Percentiles rank a stretch among this genome's conserved stretches.
Evolutionary conservation across 2,888 invertebrate genomes (phyloP).

Genomic region (Hesperia comma): DNA sequence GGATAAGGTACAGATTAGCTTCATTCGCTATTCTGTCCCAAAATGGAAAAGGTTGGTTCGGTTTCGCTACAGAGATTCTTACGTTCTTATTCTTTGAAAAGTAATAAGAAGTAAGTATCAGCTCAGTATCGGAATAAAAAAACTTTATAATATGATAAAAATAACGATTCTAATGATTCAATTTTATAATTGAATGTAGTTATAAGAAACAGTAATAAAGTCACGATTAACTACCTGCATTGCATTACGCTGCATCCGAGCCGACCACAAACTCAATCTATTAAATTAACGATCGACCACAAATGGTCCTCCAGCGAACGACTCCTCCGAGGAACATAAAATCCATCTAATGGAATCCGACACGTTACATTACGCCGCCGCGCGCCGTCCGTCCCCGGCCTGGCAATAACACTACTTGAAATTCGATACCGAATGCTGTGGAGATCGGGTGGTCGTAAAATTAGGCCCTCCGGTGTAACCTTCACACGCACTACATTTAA

Average conservation of each 20-base stretch:
- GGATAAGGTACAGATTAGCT: constrained; percentile 79
- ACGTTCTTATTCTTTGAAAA: constrained; percentile 22
- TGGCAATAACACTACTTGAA: constrained; percentile 75
- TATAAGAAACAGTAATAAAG: constrained; percentile 22
- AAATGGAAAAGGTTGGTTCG: constrained; percentile 60
- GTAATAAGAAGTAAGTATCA: neutral
- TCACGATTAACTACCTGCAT: constrained; percentile 23
- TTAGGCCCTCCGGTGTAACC: constrained; percentile 60
- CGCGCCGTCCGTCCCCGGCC: constrained; percentile 51
- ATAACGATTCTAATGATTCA: neutral
- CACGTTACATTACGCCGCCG: constrained; percentile 71
- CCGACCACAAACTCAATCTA: constrained; percentile 64
- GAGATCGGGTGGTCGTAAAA: constrained; percentile 76
- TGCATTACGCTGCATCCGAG: constrained; percentile 29
- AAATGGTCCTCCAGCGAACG: constrained; percentile 60
- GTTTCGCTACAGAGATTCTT: constrained; percentile 14
- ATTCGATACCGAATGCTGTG: constrained; percentile 71
- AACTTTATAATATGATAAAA: neutral
- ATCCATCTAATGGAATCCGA: constrained; percentile 75
- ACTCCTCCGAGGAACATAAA: constrained; percentile 70
- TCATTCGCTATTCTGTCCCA: constrained; percentile 67
- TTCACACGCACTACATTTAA: constrained; percentile 36
- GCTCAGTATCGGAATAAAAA: neutral
- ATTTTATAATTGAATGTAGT: neutral
- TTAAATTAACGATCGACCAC: constrained; percentile 71